phyloP scores from a whole-genome alignment of 2,113 vertebrate genomes.

The Phalacrocorax carbo region DNA sequence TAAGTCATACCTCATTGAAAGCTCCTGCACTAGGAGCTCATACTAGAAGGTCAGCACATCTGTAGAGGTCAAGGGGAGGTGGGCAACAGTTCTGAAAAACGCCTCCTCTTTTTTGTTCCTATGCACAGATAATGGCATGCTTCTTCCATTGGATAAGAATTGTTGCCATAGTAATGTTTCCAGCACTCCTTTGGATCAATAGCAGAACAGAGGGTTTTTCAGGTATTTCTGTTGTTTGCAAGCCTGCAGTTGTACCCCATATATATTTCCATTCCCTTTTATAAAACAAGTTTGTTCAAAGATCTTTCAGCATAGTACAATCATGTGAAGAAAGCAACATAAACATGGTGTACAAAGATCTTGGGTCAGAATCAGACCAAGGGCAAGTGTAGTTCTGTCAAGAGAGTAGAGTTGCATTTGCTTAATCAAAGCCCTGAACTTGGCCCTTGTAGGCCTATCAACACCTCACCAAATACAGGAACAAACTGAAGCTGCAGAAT shows the following conservation, averaged over 20 bases:
- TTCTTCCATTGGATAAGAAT: constrained; percentile 56
- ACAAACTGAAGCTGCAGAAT: background rate
- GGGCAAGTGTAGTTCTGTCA: background rate
- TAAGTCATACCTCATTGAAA: constrained; percentile 24
- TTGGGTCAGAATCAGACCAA: background rate
- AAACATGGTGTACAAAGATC: background rate
- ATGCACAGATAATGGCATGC: constrained; percentile 54
- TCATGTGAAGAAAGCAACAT: background rate
- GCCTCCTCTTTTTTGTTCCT: constrained; percentile 47
- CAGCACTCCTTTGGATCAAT: constrained; percentile 70
- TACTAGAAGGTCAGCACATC: constrained; percentile 46
- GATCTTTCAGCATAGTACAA: background rate
- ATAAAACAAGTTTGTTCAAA: constrained; percentile 21
- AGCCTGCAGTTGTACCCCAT: background rate
- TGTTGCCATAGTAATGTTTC: constrained; percentile 78
- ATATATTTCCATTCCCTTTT: background rate
- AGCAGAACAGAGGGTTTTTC: constrained; percentile 57
- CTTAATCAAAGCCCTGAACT: background rate
- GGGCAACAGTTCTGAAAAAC: constrained; percentile 26
- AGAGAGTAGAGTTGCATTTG: background rate
- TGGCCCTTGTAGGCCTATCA: background rate
- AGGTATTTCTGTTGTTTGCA: constrained; percentile 54
- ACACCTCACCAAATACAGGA: background rate
- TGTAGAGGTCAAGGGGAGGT: constrained; percentile 5
- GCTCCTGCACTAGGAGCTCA: constrained; percentile 30